These are phyloP conservation scores for Dichetophora obliterata DNA, from an alignment of 2,888 invertebrate species.

Conservation along the genomic window DNA sequence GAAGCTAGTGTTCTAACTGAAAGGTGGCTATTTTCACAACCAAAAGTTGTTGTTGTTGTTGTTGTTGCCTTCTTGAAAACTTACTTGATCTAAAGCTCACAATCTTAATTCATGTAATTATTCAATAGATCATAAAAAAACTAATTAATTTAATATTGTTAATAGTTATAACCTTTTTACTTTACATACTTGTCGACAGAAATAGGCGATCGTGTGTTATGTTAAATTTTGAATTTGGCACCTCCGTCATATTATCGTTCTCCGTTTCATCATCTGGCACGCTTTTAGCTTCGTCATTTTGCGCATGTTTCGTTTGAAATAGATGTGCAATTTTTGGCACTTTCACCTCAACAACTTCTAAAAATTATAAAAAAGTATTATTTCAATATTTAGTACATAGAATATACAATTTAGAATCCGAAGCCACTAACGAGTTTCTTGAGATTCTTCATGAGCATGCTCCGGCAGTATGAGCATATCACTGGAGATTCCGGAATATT, in stretches of 20 bases:
- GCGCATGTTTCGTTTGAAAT: slow-evolving; percentile 52
- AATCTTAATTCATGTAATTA: no score
- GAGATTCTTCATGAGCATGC: background rate
- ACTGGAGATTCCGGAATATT: slow-evolving; percentile 22
- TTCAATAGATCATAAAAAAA: no score
- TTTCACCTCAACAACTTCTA: slow-evolving; percentile 55
- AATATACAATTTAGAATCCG: background rate
- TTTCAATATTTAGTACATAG: no score
- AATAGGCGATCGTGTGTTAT: slow-evolving; percentile 58
- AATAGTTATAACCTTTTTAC: background rate
- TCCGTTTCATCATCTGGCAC: slow-evolving; percentile 26
- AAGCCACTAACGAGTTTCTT: slow-evolving; percentile 34
- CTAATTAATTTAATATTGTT: no score
- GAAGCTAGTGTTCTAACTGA: no score
- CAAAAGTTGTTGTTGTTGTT: no score
- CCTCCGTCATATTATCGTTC: slow-evolving; percentile 39
- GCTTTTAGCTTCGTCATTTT: slow-evolving; percentile 39
- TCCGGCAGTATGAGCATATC: slow-evolving; percentile 37
- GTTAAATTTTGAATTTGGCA: slow-evolving; percentile 53
- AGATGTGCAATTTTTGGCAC: slow-evolving; percentile 57
- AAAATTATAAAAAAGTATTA: slow-evolving; percentile 3
- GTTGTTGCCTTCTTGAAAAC: no score
- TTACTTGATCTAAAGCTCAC: no score
- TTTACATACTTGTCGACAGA: slow-evolving; percentile 56
- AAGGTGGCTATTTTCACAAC: no score